Conservation (phyloP, 2,797 vertebrate species). For the Taenioides sp. region DNA sequence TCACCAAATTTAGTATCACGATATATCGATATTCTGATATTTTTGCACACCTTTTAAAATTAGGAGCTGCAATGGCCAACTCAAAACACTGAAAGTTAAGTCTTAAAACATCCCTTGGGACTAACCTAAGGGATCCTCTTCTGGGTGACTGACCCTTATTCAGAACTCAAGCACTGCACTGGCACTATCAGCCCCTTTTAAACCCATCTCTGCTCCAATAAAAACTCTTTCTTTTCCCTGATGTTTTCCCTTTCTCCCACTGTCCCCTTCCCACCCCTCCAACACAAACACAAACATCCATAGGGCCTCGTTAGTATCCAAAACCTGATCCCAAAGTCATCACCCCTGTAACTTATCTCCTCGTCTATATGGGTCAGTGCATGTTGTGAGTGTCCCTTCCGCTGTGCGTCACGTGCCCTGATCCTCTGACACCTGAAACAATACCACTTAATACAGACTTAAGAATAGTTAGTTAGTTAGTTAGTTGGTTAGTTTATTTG, state of each 20-base stretch:
- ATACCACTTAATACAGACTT: not conserved
- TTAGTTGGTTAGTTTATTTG: not conserved
- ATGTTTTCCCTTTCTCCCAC: constrained; percentile 6
- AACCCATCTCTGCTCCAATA: constrained; percentile 17
- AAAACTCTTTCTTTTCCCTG: constrained; percentile 26
- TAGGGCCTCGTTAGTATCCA: constrained; percentile 17
- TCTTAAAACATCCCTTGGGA: no score
- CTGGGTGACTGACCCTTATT: not conserved
- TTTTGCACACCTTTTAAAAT: no score
- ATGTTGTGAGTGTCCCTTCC: constrained; percentile 21
- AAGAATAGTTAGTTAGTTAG: no score
- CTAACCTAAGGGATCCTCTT: constrained; percentile 9
- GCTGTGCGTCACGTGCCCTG: constrained; percentile 8
- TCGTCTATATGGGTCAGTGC: constrained; percentile 45
- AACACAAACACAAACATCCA: constrained; percentile 24
- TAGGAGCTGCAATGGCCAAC: not conserved
- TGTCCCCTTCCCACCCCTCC: not conserved
- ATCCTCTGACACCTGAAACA: constrained; percentile 19
- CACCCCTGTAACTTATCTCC: constrained; percentile 45
- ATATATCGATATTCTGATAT: no score
- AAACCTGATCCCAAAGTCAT: constrained; percentile 48
- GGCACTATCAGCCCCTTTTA: constrained; percentile 8
- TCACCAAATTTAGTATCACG: no score
- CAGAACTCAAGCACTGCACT: constrained; percentile 1
- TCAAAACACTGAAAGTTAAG: not conserved